Evolutionary conservation across 2,113 vertebrate species (phyloP), one percentile per base, ranked within the genome.

Genomic region (Channa maculata): DNA sequence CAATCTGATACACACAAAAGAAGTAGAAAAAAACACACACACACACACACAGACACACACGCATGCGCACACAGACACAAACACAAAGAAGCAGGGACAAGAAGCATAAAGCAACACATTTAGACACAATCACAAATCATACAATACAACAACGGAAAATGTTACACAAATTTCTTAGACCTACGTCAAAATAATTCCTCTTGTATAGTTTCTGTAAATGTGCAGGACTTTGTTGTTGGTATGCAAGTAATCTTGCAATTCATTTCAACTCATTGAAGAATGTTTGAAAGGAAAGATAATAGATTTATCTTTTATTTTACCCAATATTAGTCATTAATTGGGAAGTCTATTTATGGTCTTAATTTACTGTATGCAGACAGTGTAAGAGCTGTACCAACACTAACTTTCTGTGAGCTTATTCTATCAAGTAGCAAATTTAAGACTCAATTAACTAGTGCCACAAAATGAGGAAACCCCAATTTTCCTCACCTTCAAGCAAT

Each of bases 1-100:
- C 95, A 75, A 99, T 99, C 97, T 99, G 82, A 71, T 15, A 53
- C 58, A 80, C 53, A 75, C 15, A 44, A 0, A 11, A 0, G 3
- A 8, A 67, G 10, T 46, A 15, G 45, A 58, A 6, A 48, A 12
- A 57, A 46, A 59, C 45, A 48, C 15, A 71, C 63, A 64, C 34
- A 71, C 9, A 57, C 4, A 50, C 36, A 66, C 51, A 59, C 34
- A 69, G 14, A 46, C 2, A 46, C 15, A 65, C 13, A 67, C 71
- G 65, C 5, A 79, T 65, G 74, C 48, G 38, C 14, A 74, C 43
- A 43, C 50, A 83, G 8, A 12, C 62, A 73, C 50, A 70, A 15
- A 24, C 24, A 24, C 52, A 34, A 24, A 43, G 34, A 11, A 58
- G 60, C 14, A 74, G 33, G 34, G 49, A 46, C 5, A 80, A 52